Evolutionary conservation across 2,797 vertebrate species (phyloP).

Genomic region (Cichlasoma orientale): DNA sequence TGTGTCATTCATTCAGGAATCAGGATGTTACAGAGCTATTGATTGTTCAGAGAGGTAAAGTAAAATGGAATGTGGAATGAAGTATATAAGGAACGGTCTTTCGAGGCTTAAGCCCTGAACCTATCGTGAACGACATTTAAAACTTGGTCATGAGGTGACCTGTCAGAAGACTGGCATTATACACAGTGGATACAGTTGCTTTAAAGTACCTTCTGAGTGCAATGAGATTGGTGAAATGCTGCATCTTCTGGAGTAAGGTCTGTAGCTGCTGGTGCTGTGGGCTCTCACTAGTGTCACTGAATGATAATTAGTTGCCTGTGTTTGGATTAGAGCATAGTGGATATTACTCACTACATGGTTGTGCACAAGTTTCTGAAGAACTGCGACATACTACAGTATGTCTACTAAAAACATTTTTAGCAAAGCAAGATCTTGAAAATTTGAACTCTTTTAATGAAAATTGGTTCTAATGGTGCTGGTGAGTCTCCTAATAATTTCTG

Average conservation of each 20-base stretch:
- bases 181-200: background rate
- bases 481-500: too few relatives aligned
- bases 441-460: background rate
- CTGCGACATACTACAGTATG: background rate
- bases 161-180: background rate
- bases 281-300: background rate
- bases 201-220: background rate
- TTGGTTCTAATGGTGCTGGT: too few relatives aligned
- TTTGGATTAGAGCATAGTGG: background rate
- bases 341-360: background rate
- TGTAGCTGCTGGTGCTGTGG: background rate
- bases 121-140: conserved; percentile 4
- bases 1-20: conserved; percentile 65
- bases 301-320: background rate
- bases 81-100: conserved; percentile 4
- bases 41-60: conserved; percentile 29
- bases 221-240: background rate
- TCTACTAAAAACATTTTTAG: fast-evolving
- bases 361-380: background rate
- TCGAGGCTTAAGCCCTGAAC: background rate
- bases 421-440: fast-evolving
- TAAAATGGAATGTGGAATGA: conserved; percentile 37
- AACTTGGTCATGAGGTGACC: background rate
- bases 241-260: background rate
- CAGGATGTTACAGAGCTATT: conserved; percentile 28